Base-by-base conservation (phyloP, 2,113 vertebrate species). In the Arothron firmamentum region DNA sequence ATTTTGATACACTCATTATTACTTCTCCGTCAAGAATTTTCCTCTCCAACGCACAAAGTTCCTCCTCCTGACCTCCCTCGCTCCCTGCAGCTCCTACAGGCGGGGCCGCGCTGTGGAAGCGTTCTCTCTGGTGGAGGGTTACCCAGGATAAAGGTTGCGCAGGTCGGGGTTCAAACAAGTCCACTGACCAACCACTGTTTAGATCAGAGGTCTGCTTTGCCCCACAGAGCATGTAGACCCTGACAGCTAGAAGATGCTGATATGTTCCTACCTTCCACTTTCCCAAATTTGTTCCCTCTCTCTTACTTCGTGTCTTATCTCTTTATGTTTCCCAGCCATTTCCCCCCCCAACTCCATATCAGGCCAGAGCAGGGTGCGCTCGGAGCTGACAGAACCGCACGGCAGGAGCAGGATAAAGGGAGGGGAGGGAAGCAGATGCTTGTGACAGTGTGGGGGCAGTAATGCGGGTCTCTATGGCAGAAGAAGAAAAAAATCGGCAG, bases 1-100 rank as follows among this genome's bases (percentile, higher is more conserved):
- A 88, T 85, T 81, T 61, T 80, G 77, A 85, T 66, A 77, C 28
- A 28, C 59, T 83, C 69, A 78, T 88, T 88, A 86, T 57, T n/a
- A 43, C 64, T 63, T 72, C 59, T 74, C 57, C 56, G 67, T 7
- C 11, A 47, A 52, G 73, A 28, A 3, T 34, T 57, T 42, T 50
- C 46, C 50, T 65, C 31, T 52, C 50, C 55, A 48, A 62, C 58
- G 20, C 53, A 43, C 62, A 60, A 54, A 53, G 55, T 58, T 52
- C 55, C 59, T 74, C 59, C 45, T 57, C 52, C 53, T n/a, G 60
- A 73, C 70, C 72, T 62, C 57, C 54, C 52, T 48, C n/a, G 18
- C 13, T 60, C 17, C n/a, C 61, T n/a, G 45, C 45, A 28, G 45
- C 53, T 14, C 18, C 64, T 65, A 72, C 52, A 76, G 47, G 41